phyloP scores from a whole-genome alignment of 2,888 invertebrate genomes.

The Hoplodrina blanda region DNA sequence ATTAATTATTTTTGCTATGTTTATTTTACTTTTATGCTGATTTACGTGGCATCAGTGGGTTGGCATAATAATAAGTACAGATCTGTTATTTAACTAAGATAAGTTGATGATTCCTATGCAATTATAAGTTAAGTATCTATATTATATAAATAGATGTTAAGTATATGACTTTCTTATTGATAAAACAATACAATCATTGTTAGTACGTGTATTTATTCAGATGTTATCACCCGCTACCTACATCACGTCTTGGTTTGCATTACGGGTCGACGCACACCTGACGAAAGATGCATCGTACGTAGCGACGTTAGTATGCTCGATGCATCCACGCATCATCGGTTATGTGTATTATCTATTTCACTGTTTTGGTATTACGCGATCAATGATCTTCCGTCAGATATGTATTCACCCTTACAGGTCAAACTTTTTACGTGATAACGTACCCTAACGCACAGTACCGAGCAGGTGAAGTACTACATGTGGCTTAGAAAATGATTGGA shows the following conservation, averaged over 20 bases:
- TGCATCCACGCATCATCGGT: no score
- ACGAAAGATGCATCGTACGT: background rate
- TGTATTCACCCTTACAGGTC: no score
- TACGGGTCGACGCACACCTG: background rate
- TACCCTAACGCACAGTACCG: no score
- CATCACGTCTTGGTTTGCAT: constrained; percentile 20
- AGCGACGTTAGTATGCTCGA: background rate
- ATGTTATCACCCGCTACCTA: constrained; percentile 26
- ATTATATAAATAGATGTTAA: constrained; percentile 56
- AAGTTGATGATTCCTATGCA: constrained; percentile 69
- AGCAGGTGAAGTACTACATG: no score
- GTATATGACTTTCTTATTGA: constrained; percentile 60
- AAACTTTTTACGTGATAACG: no score
- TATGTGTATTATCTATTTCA: no score
- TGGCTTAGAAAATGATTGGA: no score
- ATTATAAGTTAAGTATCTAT: constrained; percentile 55
- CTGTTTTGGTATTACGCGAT: no score
- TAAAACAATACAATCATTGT: constrained; percentile 62
- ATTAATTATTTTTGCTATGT: constrained; percentile 55
- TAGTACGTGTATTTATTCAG: constrained; percentile 64
- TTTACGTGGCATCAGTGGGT: constrained; percentile 46
- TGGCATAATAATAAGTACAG: constrained; percentile 64
- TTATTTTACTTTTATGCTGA: constrained; percentile 45
- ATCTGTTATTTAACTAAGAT: constrained; percentile 65
- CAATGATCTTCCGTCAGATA: no score